Percentiles rank a stretch among this genome's conserved stretches.
phyloP scores from a whole-genome alignment of 2,888 invertebrate species.

The Acronicta aceris region DNA sequence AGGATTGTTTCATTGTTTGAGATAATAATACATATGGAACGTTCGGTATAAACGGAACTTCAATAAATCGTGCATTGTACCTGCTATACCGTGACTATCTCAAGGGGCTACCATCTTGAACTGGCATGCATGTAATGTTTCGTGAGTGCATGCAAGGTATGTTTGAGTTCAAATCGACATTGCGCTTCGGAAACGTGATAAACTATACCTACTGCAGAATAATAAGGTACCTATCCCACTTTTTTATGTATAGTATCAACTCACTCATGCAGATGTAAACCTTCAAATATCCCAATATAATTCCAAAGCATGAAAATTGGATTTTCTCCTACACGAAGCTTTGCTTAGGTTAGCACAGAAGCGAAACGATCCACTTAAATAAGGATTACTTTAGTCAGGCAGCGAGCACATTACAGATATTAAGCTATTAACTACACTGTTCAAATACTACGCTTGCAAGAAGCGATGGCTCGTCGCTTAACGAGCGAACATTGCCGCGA shows the following conservation, averaged over 20 bases:
- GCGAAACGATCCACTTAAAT: conserved; percentile 14
- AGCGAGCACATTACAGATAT: conserved; percentile 40
- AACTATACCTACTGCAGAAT: too few relatives aligned
- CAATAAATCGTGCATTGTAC: conserved; percentile 17
- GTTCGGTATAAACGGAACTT: conserved; percentile 1
- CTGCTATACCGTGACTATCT: conserved; percentile 21
- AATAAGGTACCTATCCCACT: too few relatives aligned
- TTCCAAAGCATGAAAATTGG: conserved; percentile 25
- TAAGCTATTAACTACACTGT: conserved; percentile 51
- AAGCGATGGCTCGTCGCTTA: conserved; percentile 37
- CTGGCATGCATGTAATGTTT: conserved; percentile 36
- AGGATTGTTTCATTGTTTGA: conserved; percentile 2
- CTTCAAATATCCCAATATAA: conserved; percentile 13
- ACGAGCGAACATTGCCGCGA: conserved; percentile 47
- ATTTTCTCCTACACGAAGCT: conserved; percentile 14
- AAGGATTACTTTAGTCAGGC: conserved; percentile 19
- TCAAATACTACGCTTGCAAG: conserved; percentile 45
- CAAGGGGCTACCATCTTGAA: conserved; percentile 30
- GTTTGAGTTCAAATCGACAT: conserved; percentile 22
- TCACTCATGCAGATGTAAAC: not conserved
- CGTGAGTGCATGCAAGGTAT: conserved; percentile 29
- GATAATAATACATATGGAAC: not conserved
- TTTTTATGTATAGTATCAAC: too few relatives aligned
- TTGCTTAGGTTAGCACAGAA: conserved; percentile 1
- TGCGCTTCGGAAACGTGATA: not conserved